Conservation (phyloP, 2,113 vertebrate species). For the Acrocephalus arundinaceus region DNA sequence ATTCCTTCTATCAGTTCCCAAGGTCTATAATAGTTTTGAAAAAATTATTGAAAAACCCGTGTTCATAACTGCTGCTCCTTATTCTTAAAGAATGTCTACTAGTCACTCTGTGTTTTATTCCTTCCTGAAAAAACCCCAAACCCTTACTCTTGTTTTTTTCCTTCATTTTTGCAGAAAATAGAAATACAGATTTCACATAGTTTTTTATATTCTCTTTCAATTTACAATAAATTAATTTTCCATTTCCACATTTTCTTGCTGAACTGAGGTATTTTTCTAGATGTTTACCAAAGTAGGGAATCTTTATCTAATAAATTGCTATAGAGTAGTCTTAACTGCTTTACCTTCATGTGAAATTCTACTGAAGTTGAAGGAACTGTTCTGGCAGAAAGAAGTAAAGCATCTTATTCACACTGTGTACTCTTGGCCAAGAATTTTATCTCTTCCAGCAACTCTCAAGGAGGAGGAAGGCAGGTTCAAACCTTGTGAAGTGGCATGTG, state of each 20-base stretch:
- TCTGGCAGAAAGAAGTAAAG: not conserved
- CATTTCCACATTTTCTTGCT: not conserved
- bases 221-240: not conserved
- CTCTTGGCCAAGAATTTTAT: not conserved
- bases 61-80: not conserved
- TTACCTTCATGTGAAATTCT: not conserved
- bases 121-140: not conserved
- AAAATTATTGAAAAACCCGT: not conserved
- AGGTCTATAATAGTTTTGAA: not conserved
- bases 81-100: not conserved
- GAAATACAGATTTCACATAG: not conserved
- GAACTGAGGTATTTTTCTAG: not conserved
- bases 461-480: not conserved
- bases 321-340: not conserved
- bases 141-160: not conserved
- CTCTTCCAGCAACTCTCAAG: not conserved
- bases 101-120: not conserved
- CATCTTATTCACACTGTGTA: not conserved
- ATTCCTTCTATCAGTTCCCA: not conserved
- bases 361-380: not conserved
- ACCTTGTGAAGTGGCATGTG: not conserved
- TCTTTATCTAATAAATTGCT: not conserved
- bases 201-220: not conserved
- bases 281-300: not conserved
- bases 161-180: not conserved